phyloP scores from a whole-genome alignment of 2,113 vertebrate genomes.

The Gobius niger region DNA sequence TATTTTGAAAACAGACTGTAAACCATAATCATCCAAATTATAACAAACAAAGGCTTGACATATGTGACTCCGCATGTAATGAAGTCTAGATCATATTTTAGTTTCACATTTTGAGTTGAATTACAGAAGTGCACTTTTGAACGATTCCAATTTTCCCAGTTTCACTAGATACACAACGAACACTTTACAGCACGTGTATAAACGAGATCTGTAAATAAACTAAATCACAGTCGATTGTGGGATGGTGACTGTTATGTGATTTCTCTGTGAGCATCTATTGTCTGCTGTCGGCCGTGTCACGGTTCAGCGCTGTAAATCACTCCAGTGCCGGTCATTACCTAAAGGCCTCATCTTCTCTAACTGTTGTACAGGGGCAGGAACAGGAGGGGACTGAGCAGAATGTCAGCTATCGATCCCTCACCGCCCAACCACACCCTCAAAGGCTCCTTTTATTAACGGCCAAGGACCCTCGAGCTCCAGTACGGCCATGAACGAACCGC shows the following conservation, averaged over 20 bases:
- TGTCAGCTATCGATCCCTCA: slow-evolving; percentile 58
- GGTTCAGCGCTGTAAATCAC: slow-evolving; percentile 62
- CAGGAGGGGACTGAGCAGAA: slow-evolving; percentile 61
- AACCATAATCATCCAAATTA: too few species aligned
- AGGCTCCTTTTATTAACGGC: slow-evolving; percentile 66
- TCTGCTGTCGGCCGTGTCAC: slow-evolving; percentile 30
- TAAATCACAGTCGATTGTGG: slow-evolving; percentile 10
- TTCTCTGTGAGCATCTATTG: slow-evolving; percentile 34
- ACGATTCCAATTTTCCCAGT: too few species aligned
- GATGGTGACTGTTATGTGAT: slow-evolving; percentile 41
- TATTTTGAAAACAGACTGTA: too few species aligned
- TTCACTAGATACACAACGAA: too few species aligned
- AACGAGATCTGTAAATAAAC: not conserved
- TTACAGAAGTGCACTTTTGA: too few species aligned
- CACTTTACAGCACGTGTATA: not conserved
- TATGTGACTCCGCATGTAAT: too few species aligned
- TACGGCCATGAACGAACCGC: slow-evolving; percentile 11
- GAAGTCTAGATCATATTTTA: too few species aligned
- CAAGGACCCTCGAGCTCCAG: slow-evolving; percentile 41
- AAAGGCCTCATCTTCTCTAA: slow-evolving; percentile 62
- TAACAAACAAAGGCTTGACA: too few species aligned
- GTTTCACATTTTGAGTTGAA: too few species aligned
- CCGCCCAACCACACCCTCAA: slow-evolving; percentile 31
- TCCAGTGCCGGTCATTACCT: slow-evolving; percentile 52
- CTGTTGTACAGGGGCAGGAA: slow-evolving; percentile 63